Percentiles rank a stretch among this genome's conserved stretches.
These are phyloP conservation scores for Zophobas atratus DNA, from an alignment of 1,140 invertebrate genomes.

Conservation along the genomic window DNA sequence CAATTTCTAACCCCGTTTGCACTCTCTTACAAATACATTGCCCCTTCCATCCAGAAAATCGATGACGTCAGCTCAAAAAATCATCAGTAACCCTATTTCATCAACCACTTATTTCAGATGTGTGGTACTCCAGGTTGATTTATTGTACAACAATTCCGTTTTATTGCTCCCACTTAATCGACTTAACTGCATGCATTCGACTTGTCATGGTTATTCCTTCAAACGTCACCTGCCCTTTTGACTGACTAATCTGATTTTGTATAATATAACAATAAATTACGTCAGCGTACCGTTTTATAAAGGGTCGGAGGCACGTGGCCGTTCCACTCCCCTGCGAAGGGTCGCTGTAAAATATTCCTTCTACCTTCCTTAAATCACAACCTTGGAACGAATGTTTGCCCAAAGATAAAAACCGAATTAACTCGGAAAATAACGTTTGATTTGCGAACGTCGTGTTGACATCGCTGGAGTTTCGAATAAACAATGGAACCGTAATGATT, in stretches of 20 bases:
- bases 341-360: conserved; percentile 33
- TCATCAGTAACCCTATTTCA: too few relatives aligned
- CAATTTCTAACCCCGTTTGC: too few relatives aligned
- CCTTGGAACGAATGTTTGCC: conserved; percentile 28
- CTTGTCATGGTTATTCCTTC: conserved; percentile 37
- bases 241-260: conserved; percentile 46
- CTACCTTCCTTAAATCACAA: conserved; percentile 38
- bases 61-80: background rate
- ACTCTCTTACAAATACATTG: too few relatives aligned
- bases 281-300: conserved; percentile 16
- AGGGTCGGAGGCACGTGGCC: conserved; percentile 45
- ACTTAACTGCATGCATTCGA: conserved; percentile 19
- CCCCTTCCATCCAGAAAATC: background rate
- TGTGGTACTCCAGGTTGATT: background rate
- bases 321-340: conserved; percentile 28
- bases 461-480: background rate
- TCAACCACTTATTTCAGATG: too few relatives aligned
- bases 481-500: too few relatives aligned
- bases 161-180: conserved; percentile 11
- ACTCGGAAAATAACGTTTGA: conserved; percentile 24
- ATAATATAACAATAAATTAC: conserved; percentile 53
- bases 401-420: conserved; percentile 40
- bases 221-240: conserved; percentile 46
- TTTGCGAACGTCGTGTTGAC: conserved; percentile 4
- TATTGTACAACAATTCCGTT: background rate